Evolutionary conservation across 2,888 invertebrate genomes (phyloP).

Genomic region (Ypsolopha scabrella): DNA sequence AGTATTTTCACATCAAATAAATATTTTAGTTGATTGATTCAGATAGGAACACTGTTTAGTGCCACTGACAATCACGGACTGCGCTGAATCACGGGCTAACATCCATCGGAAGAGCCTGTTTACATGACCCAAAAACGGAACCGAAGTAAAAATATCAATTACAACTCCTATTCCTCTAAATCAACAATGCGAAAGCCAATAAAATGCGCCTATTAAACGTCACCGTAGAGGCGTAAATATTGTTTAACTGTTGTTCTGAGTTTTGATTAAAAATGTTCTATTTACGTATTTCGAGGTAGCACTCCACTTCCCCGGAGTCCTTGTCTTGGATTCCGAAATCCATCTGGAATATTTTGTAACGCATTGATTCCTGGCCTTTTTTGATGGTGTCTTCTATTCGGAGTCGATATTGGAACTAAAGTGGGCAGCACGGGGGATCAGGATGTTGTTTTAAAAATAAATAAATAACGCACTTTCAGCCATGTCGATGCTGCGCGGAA

Average conservation of each 20-base stretch:
- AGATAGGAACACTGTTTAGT: not conserved
- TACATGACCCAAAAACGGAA: conserved; percentile 65
- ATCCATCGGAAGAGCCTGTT: conserved; percentile 46
- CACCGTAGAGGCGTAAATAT: conserved; percentile 14
- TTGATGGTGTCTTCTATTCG: conserved; percentile 46
- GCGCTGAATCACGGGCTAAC: conserved; percentile 53
- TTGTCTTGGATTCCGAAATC: conserved; percentile 75
- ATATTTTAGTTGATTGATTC: not conserved
- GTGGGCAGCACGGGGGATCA: conserved; percentile 39
- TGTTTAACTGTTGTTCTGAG: conserved; percentile 14
- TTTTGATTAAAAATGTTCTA: conserved; percentile 47
- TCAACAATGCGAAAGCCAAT: conserved; percentile 50
- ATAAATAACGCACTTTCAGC: conserved; percentile 62
- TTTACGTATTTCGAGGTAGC: conserved; percentile 78
- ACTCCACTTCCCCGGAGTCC: conserved; percentile 76
- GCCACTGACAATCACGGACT: conserved; percentile 42
- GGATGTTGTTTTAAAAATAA: conserved; percentile 49
- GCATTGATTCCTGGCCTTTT: conserved; percentile 30
- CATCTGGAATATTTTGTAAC: conserved; percentile 46
- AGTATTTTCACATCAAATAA: not conserved
- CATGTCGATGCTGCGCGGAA: conserved; percentile 35
- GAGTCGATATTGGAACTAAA: conserved; percentile 56
- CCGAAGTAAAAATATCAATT: conserved; percentile 69
- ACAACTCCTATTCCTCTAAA: conserved; percentile 47
- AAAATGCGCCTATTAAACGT: conserved; percentile 26